Evolutionary conservation across 2,888 invertebrate species (phyloP), one percentile per base, ranked within the genome.

Genomic region (Andrena flavipes): DNA sequence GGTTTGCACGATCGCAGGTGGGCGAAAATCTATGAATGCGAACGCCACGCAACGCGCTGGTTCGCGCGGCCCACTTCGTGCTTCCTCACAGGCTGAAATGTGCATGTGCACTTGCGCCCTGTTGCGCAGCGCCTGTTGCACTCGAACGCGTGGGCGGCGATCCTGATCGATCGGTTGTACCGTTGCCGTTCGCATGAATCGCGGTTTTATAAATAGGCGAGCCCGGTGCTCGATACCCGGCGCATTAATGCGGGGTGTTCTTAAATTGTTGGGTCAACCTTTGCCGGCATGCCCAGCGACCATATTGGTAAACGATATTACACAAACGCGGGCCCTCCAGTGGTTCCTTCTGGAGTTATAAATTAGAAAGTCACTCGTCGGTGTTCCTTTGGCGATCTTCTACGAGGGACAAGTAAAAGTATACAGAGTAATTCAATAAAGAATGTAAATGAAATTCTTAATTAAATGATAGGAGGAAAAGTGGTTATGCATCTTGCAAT

Each of bases 191-290:
- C 83, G 76, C 80, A 72, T 76, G 76, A 83, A 74, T 76, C 80
- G 74, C 49, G 49, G 26, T 65, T 87, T 86, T 89, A 89, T 89
- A 89, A 89, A 89, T 89, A 89, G 89, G 82, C 83, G 83, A 87
- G 86, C 88, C 56, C 82, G 83, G 83, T 84, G 85, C 83, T 88
- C 83, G 82, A 80, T 64, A 42, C 80, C 72, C 33, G 77, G 72
- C 78, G 69, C 80, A 88, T 86, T 84, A 82, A 85, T 87, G 85
- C 56, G 56, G 23, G 56, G 26, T 13, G 56, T 26, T 56, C 23
- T 23, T 26, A 56, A 56, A 23, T 26, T 13, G 56, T 13, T 10
- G 10, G 56, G 56, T 26, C 56, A 56, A 56, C 20, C 26, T 56
- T 26, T 56, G 1, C 23, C 0, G 1, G 56, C 23, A 23, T 3